Percentiles rank a stretch among this genome's conserved stretches.
Conservation (phyloP, 1,140 invertebrate species). For the Orius laevigatus region DNA sequence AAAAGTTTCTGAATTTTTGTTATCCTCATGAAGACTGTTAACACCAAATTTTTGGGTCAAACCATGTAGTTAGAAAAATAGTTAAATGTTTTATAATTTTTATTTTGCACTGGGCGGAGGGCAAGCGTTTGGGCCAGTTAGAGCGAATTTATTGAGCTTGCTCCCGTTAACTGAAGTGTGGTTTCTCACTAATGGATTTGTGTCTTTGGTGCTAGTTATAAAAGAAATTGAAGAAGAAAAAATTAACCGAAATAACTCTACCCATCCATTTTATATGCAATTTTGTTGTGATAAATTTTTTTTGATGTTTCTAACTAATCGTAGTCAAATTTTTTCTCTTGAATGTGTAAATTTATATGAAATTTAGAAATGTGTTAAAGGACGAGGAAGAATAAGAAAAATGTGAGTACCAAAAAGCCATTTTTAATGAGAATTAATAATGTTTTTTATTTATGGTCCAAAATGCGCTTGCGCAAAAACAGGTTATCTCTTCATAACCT, state of each 20-base stretch:
- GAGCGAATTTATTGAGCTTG: too few species aligned
- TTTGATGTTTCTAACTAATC: conserved; percentile 17
- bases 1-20: too few species aligned
- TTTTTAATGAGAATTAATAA: too few species aligned
- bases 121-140: too few species aligned
- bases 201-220: conserved; percentile 9
- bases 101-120: too few species aligned
- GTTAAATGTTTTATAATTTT: too few species aligned
- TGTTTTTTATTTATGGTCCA: too few species aligned
- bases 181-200: neutral
- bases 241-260: conserved; percentile 9
- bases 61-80: too few species aligned
- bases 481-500: too few species aligned
- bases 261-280: conserved; percentile 17
- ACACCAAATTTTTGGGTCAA: conserved; percentile 13
- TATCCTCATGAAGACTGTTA: conserved; percentile 8
- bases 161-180: neutral
- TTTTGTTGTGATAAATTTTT: conserved; percentile 15
- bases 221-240: neutral
- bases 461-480: too few species aligned
- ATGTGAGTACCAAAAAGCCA: too few species aligned
- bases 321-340: conserved; percentile 14
- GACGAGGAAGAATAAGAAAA: too few species aligned
- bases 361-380: neutral
- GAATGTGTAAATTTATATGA: conserved; percentile 14